Base-by-base conservation (phyloP, 2,888 invertebrate species). In the Cinara cedri region DNA sequence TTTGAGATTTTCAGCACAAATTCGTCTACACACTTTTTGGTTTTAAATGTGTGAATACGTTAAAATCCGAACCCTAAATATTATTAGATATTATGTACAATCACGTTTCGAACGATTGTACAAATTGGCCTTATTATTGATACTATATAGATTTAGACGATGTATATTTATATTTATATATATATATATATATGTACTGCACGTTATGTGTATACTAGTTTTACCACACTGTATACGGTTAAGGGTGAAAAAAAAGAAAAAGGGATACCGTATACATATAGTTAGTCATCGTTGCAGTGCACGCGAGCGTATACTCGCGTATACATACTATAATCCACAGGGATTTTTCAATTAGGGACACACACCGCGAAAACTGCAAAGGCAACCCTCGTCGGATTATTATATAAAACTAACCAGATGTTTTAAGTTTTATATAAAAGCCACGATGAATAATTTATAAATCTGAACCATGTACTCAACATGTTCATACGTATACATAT, bases 291-390 rank as follows among this genome's bases (percentile, higher is more conserved):
- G 13, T 70, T 51, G 49, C 46, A 34, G 34, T 49, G 13, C 24
- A 65, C 51, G 26, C 2, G 51, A 46, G 63, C 19, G 19, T 65
- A 34, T 6, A n/a, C n/a, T n/a, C n/a, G n/a, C n/a, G n/a, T 34
- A 34, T 34, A 4, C 6, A 34, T 34, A 34, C 3, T n/a, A 62
- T 70, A 78, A 78, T 78, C 60, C 78, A 70, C 21, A 24, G 78
- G 78, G 78, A 78, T 78, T 78, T 70, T 62, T 70, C 78, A 78
- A 78, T 78, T 78, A 78, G 68, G 51, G 68, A 62, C 60, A 62
- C 70, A 78, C 78, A 78, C 78, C 68, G 13, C 78, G 62, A 1
- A 16, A 26, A 49, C 34, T 6, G n/a, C 42, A 16, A 70, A n/a
- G n/a, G n/a, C 78, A 68, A 75, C 76, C 66, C 76, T 68, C 66